These are phyloP conservation scores for Phrixothrix hirtus DNA, from an alignment of 2,888 invertebrate species.

Conservation along the genomic window DNA sequence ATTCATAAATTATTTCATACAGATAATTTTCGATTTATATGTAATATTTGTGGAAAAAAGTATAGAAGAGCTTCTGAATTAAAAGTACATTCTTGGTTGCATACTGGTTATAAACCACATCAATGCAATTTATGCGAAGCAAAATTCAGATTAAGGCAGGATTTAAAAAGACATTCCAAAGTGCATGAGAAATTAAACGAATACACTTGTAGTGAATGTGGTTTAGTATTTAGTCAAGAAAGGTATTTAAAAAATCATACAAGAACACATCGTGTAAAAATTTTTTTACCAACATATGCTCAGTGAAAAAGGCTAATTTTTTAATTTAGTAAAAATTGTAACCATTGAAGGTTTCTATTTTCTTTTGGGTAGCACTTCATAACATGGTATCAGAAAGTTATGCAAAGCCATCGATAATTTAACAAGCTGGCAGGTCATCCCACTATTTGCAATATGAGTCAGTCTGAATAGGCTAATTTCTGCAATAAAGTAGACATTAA, in stretches of 20 bases:
- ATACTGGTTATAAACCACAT: slow-evolving; percentile 62
- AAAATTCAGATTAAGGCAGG: slow-evolving; percentile 57
- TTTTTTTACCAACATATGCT: no score
- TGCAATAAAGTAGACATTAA: no score
- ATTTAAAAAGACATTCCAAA: slow-evolving; percentile 53
- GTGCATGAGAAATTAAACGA: slow-evolving; percentile 53
- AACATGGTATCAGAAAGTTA: no score
- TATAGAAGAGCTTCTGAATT: slow-evolving; percentile 62
- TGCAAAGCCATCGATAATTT: no score
- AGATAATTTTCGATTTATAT: slow-evolving; percentile 51
- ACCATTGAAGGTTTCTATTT: no score
- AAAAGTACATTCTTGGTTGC: slow-evolving; percentile 60
- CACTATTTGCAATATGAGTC: no score
- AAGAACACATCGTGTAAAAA: slow-evolving; percentile 33
- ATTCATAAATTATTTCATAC: slow-evolving; percentile 58
- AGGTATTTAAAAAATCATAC: slow-evolving; percentile 53
- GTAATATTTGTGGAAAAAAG: slow-evolving; percentile 59
- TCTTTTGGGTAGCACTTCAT: no score
- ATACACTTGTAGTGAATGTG: slow-evolving; percentile 53
- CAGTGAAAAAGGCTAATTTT: no score
- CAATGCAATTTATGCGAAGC: slow-evolving; percentile 59
- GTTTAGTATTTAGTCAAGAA: slow-evolving; percentile 55
- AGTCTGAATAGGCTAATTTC: no score
- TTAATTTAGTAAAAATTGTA: no score
- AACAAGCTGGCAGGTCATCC: no score